A percentile compares a stretch with the other conserved stretches of the same genome.
phyloP scores from a whole-genome alignment of 2,888 invertebrate genomes.

The Lasioglossum malachurum region DNA sequence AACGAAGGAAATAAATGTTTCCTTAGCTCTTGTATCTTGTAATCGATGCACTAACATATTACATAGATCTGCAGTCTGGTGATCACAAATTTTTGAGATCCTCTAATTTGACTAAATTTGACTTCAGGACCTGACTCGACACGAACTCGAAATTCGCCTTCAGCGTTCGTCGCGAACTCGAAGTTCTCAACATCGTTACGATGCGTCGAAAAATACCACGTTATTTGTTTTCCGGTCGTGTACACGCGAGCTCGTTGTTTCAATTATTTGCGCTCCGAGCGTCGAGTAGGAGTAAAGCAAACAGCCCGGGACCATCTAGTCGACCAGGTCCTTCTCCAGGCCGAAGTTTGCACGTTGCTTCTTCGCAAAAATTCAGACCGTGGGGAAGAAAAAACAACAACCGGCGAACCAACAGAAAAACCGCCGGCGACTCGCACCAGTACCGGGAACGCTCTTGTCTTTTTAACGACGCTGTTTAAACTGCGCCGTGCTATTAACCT shows the following conservation, averaged over 20 bases:
- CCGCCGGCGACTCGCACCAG: not conserved
- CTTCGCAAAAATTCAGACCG: not conserved
- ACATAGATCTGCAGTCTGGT: not conserved
- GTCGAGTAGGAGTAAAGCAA: conserved; percentile 33
- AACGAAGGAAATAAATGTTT: no score
- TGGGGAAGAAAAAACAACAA: not conserved
- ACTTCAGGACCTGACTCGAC: no score
- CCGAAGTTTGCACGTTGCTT: conserved; percentile 6
- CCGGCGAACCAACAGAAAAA: not conserved
- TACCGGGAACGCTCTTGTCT: not conserved
- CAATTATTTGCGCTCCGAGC: conserved; percentile 38
- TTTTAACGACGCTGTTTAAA: not conserved
- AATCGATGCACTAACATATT: not conserved
- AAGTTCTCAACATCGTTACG: not conserved
- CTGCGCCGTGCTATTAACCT: conserved; percentile 1
- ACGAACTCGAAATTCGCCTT: not conserved
- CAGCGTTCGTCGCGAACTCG: not conserved
- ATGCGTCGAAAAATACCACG: conserved; percentile 31
- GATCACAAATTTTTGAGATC: not conserved
- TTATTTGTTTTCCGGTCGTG: conserved; percentile 41
- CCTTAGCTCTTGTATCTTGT: not conserved
- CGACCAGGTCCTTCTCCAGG: not conserved
- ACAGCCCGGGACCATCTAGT: not conserved
- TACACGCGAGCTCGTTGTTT: conserved; percentile 24
- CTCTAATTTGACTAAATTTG: not conserved